Base-by-base conservation (phyloP, 2,797 vertebrate genomes). In the Anisognathus igniventris region DNA sequence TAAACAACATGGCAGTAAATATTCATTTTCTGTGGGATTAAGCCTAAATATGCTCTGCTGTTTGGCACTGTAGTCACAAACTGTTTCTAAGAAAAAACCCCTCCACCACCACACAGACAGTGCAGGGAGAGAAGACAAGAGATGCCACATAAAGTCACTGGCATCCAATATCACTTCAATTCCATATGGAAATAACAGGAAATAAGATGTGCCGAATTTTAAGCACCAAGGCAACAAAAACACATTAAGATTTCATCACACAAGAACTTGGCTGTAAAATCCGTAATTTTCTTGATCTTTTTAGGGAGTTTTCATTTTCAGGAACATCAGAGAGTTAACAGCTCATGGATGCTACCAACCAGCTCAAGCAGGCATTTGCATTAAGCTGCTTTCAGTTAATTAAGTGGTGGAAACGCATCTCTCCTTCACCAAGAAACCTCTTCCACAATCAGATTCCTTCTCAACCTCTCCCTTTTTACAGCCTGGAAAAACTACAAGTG, bases 171-270 rank as follows among this genome's bases (percentile, higher is more conserved):
- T 64, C 84, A 74, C 83, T 95, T 90, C 78, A 77, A 92, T 93
- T 74, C 93, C 94, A 93, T 83, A 95, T 77, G 86, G 91, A 94
- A 96, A 92, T 81, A 85, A 76, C 37, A 70, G 73, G 88, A 90
- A 94, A 91, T 80, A 94, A 95, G 90, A 95, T 74, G 86, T 67
- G 83, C 88, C 57, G 61, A 74, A 93, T 95, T 94, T 85, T 56
- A 74, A 93, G 90, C 86, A 92, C 90, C 86, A 85, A 95, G 92
- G 92, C 93, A 96, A 96, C 94, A 92, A 92, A 96, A 96, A 77
- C 81, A 89, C 86, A 92, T 96, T 94, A 95, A 89, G 91, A 94
- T 93, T 95, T 79, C 91, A 95, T 90, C 92, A 80, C 81, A 53
- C 50, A 22, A 91, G 90, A 94, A 86, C 88, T 93, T 92, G 85